Conservation (phyloP, 2,113 vertebrate genomes). For the Antigone vipio region DNA sequence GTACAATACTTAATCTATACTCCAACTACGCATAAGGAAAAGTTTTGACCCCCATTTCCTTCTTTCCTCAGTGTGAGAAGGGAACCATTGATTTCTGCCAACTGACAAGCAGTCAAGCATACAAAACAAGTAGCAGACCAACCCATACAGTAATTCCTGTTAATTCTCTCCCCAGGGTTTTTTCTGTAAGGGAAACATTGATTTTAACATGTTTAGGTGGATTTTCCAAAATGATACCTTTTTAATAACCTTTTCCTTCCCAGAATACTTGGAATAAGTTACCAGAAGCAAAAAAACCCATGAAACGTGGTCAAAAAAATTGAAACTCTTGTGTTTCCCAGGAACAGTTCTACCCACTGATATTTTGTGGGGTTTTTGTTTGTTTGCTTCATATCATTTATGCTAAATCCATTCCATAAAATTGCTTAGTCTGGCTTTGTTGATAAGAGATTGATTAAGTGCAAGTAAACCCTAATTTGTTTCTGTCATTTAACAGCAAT, state of each 20-base stretch:
- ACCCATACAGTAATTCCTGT: conserved; percentile 4
- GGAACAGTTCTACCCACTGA: neutral
- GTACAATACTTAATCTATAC: conserved; percentile 30
- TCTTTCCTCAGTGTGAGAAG: neutral
- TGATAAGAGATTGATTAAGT: neutral
- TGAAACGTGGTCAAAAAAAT: conserved; percentile 4
- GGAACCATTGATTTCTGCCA: conserved; percentile 61
- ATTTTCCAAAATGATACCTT: conserved; percentile 45
- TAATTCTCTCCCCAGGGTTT: conserved; percentile 50
- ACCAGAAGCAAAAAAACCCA: neutral
- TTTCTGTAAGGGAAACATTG: conserved; percentile 33
- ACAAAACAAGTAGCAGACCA: conserved; percentile 49
- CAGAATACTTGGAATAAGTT: neutral
- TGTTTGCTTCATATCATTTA: neutral
- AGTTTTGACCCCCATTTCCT: conserved; percentile 7
- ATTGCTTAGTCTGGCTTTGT: neutral
- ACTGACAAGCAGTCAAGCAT: conserved; percentile 53
- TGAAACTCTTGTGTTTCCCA: conserved; percentile 6
- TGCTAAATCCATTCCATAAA: neutral
- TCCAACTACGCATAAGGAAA: neutral
- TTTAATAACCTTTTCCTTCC: conserved; percentile 24
- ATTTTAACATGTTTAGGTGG: conserved; percentile 26
- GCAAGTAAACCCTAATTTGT: neutral
- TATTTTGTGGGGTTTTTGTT: neutral
- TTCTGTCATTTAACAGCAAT: neutral